Evolutionary conservation across 2,113 vertebrate species (phyloP).

Genomic region (Pachycephala philippinensis): DNA sequence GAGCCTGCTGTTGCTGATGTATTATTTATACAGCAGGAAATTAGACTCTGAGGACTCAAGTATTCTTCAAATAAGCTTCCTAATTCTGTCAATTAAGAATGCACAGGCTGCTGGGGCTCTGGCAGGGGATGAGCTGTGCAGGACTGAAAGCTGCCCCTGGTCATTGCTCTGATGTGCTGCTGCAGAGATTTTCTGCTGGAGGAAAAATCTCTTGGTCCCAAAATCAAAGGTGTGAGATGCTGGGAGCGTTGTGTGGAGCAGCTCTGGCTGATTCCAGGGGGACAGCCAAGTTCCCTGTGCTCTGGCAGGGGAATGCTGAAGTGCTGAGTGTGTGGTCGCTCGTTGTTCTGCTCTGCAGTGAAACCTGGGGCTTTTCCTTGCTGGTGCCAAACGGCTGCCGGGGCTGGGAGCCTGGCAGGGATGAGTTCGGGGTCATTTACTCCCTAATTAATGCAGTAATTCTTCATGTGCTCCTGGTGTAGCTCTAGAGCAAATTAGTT

Average conservation of each 20-base stretch:
- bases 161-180: slow-evolving; percentile 22
- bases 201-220: neutral
- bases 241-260: neutral
- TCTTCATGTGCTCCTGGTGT: neutral
- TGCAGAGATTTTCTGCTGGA: neutral
- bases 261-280: neutral
- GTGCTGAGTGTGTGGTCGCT: neutral
- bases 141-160: slow-evolving; percentile 1
- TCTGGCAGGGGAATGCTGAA: neutral
- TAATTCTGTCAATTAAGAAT: slow-evolving; percentile 65
- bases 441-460: slow-evolving; percentile 24
- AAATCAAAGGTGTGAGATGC: neutral
- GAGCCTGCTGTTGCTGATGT: slow-evolving; percentile 44
- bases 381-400: neutral
- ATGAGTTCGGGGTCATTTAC: neutral
- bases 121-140: neutral
- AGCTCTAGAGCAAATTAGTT: neutral
- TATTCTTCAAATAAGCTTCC: slow-evolving; percentile 60
- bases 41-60: slow-evolving; percentile 63
- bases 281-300: neutral
- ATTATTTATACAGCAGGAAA: slow-evolving; percentile 69
- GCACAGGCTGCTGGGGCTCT: slow-evolving; percentile 20
- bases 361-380: neutral
- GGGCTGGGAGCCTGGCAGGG: neutral
- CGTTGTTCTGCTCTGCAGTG: neutral